Evolutionary conservation across 2,888 invertebrate genomes (phyloP), one percentile per base, ranked within the genome.

Genomic region (Cheilosia variabilis): DNA sequence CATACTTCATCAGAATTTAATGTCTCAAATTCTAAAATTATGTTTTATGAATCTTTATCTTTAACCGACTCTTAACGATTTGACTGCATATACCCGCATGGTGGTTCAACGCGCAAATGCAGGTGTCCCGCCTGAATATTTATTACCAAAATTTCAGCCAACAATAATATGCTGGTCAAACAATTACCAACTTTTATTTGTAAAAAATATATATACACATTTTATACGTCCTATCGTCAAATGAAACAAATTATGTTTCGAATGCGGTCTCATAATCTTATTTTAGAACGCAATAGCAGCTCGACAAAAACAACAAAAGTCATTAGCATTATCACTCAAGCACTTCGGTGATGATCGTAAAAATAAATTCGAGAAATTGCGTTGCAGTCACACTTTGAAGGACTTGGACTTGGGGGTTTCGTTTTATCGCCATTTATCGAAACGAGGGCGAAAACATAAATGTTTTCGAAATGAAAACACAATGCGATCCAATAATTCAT

Each of bases 251-350:
- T 47, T 31, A 13, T n/a, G 65, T 65, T 65, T 65, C 22, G n/a
- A 65, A 19, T 50, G 31, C 13, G 53, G 50, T 72, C 43, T 19
- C 17, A 2, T 34, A 43, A 37, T 60, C 41, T 53, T 22, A 43
- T 62, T 41, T 3, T 52, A 47, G 43, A 68, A 60, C 31, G 37
- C 57, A 58, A 52, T 37, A 60, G 2, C 52, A 60, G 43, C n/a
- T 53, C 27, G 15, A 31, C 27, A 17, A 50, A 68, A 58, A 50
- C 50, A 31, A 60, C 24, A 41, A 62, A 52, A 55, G 65, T 79
- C 41, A 79, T 79, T 79, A 79, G 17, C 65, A 79, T 65, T 79
- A 79, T 72, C 71, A 79, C 65, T 72, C 71, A 72, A 79, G 50
- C 78, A 79, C 41, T 79, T 79, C 71, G 43, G 47, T 45, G 78